Evolutionary conservation across 2,797 vertebrate species (phyloP), one percentile per base, ranked within the genome.

Genomic region (Coendou prehensilis): DNA sequence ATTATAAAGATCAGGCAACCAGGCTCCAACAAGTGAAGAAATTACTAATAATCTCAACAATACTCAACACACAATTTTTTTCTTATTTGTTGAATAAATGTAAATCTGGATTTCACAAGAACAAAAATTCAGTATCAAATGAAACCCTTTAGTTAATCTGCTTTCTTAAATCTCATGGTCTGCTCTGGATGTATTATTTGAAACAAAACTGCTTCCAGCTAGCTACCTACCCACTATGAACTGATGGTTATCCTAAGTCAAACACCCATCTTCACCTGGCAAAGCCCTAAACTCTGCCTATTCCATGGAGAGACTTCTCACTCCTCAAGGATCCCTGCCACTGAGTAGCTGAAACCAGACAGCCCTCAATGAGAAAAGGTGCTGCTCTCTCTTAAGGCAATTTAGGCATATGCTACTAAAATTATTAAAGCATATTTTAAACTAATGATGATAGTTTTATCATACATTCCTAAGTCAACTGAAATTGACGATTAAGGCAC

Each of bases 351-450:
- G 64, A 92, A 94, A 91, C 23, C 28, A 26, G 45, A 89, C 1
- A 28, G 9, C 26, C 9, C 14, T 89, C 67, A 82, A 50, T 41
- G 26, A 95, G 71, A 84, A 93, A 80, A 59, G 37, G 18, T 69
- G 82, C 20, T 86, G 30, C 18, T 87, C 50, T 95, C 79, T 87
- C 82, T 84, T 95, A 89, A 83, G 23, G 17, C 50, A 81, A 61
- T 92, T 10, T 75, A 52, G 41, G 17, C 23, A 75, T 9, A 2
- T 73, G 76, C 47, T 93, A 92, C n/a, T 80, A 57, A 84, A 84
- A 80, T 86, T 26, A 96, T 63, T 84, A 61, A 87, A 64, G n/a
- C 5, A 61, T 57, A 86, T 76, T 96, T 94, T 93, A 73, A 96
- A 89, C 20, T 93, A 89, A 88, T 63, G 9, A 50, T 33, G 83